Base-by-base conservation (phyloP, 1,140 invertebrate species). In the Tetranychus cinnabarinus region DNA sequence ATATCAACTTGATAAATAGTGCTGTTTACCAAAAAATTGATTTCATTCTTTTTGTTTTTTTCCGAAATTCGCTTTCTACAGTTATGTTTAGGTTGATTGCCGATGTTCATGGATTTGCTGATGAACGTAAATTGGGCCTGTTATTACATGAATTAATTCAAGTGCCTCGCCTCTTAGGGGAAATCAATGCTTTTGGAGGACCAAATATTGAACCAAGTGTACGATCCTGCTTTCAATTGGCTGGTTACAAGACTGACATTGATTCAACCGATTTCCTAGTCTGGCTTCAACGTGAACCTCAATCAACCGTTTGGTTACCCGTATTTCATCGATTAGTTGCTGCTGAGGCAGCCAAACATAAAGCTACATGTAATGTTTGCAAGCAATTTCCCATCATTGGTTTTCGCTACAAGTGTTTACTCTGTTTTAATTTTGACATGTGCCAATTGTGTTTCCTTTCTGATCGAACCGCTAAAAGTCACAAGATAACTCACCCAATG, bases 401-500 rank as follows among this genome's bases (percentile, higher is more conserved):
- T 46, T 86, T 97, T 70, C 86, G 88, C 70, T 97, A 97, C 75
- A 86, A 91, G 34, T 99, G 96, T 75, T 77, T 98, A 66, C 95
- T 95, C 72, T 98, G 95, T 75, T 97, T 99, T 77, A 98, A 97
- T 74, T 97, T 96, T 73, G 93, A 98, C 76, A 91, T 99, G 83
- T 99, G 96, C 76, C 95, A 99, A 77, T 85, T 83, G 65, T 99
- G 96, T 76, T 99, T 99, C 81, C 98, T 98, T 78, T 88, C 85
- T 67, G 95, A 93, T 36, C 79, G 86, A 56, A 88, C 90, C 70
- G 86, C 88, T 1, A 98, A 97, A 77, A 90, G 87, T 72, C 95
- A 98, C 72, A 98, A 97, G 76, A 76, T 96, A 3, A 92, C 86
- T 33, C 95, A 99, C 81, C 95, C 93, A 52, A 97, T 99, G 91